Conservation (phyloP, 2,888 invertebrate species). For the Atethmia centrago region DNA sequence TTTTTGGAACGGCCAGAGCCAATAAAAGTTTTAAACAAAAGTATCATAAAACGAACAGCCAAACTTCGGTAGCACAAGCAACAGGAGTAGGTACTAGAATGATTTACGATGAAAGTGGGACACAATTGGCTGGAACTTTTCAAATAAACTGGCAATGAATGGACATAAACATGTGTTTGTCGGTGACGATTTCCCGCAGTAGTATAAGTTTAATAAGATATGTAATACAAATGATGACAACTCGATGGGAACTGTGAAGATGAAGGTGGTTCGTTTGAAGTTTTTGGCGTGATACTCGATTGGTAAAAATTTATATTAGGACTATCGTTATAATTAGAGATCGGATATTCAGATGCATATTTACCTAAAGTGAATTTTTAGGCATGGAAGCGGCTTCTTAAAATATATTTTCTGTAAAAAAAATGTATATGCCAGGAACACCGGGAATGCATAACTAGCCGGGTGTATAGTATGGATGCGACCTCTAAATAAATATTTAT, state of each 20-base stretch:
- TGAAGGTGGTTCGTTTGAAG: neutral
- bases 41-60: constrained; percentile 88
- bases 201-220: constrained; percentile 44
- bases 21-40: constrained; percentile 91
- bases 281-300: neutral
- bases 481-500: too few species aligned
- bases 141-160: constrained; percentile 87
- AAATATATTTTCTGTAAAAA: too few species aligned
- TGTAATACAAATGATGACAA: constrained; percentile 29
- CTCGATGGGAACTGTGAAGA: neutral
- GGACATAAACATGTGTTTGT: constrained; percentile 83
- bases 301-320: neutral
- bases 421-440: too few species aligned
- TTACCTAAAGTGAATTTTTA: too few species aligned
- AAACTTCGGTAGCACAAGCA: constrained; percentile 85
- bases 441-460: too few species aligned
- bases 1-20: constrained; percentile 86
- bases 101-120: constrained; percentile 87
- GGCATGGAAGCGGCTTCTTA: too few species aligned
- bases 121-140: constrained; percentile 86
- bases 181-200: constrained; percentile 58
- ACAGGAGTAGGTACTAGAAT: constrained; percentile 83
- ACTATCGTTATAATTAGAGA: too few species aligned
- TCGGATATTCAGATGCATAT: too few species aligned
- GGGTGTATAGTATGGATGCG: too few species aligned